Percentiles rank a stretch among this genome's conserved stretches.
Evolutionary conservation across 2,888 invertebrate genomes (phyloP).

Genomic region (Hyles lineata): DNA sequence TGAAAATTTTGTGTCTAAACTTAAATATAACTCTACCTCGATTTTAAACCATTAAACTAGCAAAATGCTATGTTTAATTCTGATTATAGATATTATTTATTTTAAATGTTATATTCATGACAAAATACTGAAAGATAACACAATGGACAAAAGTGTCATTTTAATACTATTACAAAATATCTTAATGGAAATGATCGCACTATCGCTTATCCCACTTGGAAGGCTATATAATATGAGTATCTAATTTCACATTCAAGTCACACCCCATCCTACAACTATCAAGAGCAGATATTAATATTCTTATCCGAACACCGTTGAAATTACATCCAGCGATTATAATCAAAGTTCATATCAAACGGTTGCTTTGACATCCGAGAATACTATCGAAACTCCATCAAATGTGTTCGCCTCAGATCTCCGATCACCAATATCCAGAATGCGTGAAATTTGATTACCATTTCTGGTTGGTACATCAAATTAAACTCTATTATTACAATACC

Average conservation of each 20-base stretch:
- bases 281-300: background rate
- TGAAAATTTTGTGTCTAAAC: background rate
- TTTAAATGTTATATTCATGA: too few species aligned
- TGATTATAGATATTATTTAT: too few species aligned
- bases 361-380: conserved; percentile 3
- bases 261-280: background rate
- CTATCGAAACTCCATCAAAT: conserved; percentile 10
- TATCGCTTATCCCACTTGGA: too few species aligned
- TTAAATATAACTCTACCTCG: too few species aligned
- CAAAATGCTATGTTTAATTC: too few species aligned
- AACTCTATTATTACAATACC: conserved; percentile 40
- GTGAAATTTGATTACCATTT: conserved; percentile 20
- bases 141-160: too few species aligned
- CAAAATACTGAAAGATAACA: too few species aligned
- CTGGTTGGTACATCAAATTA: conserved; percentile 23
- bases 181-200: too few species aligned
- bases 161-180: too few species aligned
- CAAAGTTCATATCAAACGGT: conserved; percentile 8
- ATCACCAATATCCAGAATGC: conserved; percentile 13
- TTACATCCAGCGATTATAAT: conserved; percentile 1
- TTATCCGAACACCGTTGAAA: background rate
- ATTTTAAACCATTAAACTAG: too few species aligned
- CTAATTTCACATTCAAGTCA: background rate
- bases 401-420: conserved; percentile 17
- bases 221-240: background rate